Base-by-base conservation (phyloP, 2,888 invertebrate genomes). In the Tenthredo mesomela region DNA sequence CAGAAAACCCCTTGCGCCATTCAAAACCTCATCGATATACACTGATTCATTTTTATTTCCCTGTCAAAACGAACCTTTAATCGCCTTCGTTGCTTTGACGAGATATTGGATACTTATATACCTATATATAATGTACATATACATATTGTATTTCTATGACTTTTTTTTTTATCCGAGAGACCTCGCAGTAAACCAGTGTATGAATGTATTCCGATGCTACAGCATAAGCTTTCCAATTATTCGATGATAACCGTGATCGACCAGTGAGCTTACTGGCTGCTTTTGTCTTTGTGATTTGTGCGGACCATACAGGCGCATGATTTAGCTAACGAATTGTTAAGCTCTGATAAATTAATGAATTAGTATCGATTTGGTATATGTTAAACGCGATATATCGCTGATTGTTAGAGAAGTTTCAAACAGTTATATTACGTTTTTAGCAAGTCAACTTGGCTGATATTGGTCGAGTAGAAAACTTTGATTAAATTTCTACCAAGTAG, bases 391-490 rank as follows among this genome's bases (percentile, higher is more conserved):
- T 33, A n/a, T 50, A 54, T 54, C 7, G 29, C 21, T 47, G 47
- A 54, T 77, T 54, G 15, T 33, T 15, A 54, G 29, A 54, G 29
- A 54, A 80, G 80, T 80, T 77, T 9, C 21, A 25, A 7, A 10
- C 37, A 15, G 58, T 58, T 80, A 15, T 80, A 25, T 80, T 61
- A 37, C 61, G 61, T 61, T 80, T 80, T 58, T 40, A 61, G 37
- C 58, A 43, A 58, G 61, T 80, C 40, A 15, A 80, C 80, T 80
- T 58, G n/a, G 80, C n/a, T 37, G 40, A 61, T 40, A 40, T 61
- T 80, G 33, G 40, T 61, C 33, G 40, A 80, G 25, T 80, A 61
- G 61, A 21, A 40, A 80, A 80, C 58, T 80, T 80, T 80, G 61
- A 80, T 80, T 21, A 40, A 80, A 80, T 58, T 54, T 77, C 10